Conservation (phyloP, 2,888 invertebrate species). For the Lasioglossum lativentre region DNA sequence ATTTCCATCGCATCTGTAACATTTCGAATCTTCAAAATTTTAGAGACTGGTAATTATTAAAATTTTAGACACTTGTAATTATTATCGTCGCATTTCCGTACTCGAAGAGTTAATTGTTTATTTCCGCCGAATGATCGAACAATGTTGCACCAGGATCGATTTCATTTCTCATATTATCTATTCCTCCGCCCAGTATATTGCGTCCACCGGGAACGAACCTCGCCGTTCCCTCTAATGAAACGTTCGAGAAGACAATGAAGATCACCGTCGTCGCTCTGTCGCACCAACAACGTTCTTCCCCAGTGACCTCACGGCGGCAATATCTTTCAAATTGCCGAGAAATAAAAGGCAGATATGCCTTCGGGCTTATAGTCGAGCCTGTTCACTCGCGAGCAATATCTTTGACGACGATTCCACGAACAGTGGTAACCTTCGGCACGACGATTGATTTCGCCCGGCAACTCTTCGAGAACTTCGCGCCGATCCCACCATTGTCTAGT, state of each 20-base stretch:
- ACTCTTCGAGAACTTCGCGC: background rate
- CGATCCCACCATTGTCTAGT: background rate
- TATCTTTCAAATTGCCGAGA: constrained; percentile 3
- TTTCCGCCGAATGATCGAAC: background rate
- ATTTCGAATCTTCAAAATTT: background rate
- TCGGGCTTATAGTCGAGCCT: background rate
- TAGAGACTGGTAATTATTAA: background rate
- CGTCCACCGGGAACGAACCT: background rate
- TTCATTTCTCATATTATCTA: background rate
- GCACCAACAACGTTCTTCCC: background rate
- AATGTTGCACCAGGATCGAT: background rate
- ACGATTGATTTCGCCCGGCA: background rate
- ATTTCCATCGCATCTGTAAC: too few species aligned
- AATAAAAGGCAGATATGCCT: background rate
- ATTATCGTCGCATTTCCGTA: too few species aligned
- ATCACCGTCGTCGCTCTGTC: background rate
- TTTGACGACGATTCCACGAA: background rate
- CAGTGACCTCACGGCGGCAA: background rate
- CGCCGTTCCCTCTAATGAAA: background rate
- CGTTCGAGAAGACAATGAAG: constrained; percentile 4
- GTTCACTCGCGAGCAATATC: constrained; percentile 6
- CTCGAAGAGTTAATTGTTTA: background rate
- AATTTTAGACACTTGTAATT: background rate
- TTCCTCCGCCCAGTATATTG: background rate
- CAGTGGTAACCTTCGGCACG: background rate